These are phyloP conservation scores for Steatornis caripensis DNA, from an alignment of 2,113 vertebrate species.

Conservation along the genomic window DNA sequence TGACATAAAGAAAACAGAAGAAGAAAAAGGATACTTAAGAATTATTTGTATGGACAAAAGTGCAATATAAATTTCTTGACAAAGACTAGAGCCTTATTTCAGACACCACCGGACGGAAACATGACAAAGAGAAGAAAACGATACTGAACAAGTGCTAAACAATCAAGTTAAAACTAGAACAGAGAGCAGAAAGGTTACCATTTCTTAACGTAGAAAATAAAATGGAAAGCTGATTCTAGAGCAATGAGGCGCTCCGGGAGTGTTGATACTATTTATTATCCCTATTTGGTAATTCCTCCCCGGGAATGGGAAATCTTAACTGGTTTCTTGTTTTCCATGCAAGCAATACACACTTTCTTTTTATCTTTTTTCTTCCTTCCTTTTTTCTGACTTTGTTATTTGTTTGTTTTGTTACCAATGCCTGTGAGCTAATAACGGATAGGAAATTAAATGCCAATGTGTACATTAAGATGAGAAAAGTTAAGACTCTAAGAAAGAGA, in stretches of 20 bases:
- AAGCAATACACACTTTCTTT: neutral
- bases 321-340: neutral
- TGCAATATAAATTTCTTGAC: neutral
- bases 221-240: neutral
- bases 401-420: neutral
- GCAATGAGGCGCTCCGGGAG: rapidly evolving
- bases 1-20: neutral
- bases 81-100: neutral
- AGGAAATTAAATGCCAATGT: neutral
- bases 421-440: neutral
- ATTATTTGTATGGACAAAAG: neutral
- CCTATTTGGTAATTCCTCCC: neutral
- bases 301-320: neutral
- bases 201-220: neutral
- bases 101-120: neutral
- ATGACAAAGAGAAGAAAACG: neutral
- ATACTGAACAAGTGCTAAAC: neutral
- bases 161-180: neutral
- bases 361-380: neutral
- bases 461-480: neutral
- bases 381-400: neutral
- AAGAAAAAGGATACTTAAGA: neutral
- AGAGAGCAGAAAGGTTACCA: neutral
- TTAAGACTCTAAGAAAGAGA: neutral
- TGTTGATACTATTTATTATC: neutral